Base-by-base conservation (phyloP, 2,888 invertebrate genomes). In the Listrodromus nycthemerus region DNA sequence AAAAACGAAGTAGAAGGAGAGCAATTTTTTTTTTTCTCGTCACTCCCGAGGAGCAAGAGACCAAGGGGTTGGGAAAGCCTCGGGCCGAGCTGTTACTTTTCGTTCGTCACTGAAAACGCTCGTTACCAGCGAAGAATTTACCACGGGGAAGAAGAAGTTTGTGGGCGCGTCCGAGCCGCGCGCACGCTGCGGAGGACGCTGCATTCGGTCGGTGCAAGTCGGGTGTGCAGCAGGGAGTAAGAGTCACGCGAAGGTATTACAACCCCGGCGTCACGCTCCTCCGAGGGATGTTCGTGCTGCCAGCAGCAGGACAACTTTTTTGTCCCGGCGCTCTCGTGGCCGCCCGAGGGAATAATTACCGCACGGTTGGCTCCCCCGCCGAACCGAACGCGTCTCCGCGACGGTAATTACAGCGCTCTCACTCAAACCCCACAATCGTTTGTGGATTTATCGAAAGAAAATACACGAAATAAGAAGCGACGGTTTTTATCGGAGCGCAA, bases 81-180 rank as follows among this genome's bases (percentile, higher is more conserved):
- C 41, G 4, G 65, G 30, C 30, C 2, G 8, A 58, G 48, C 48
- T 61, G 52, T 86, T 76, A 87, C 87, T 89, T 88, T 89, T 89
- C 88, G 87, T 89, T 89, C 85, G 87, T 90, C 90, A 88, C 90
- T 90, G n/a, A n/a, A 90, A 91, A 91, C 89, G 89, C 89, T 91
- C 91, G 92, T 91, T 91, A 91, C 87, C 88, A 87, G 88, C 24
- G 48, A 8, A 13, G 52, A 7, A 58, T 67, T 67, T 41, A 66
- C 55, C 41, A 37, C 81, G 63, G 81, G 85, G 3, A 52, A 65
- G 33, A 52, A 52, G 50, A 67, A 52, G 66, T 52, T 52, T 37
- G 33, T 75, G 55, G 52, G 52, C 76, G 41, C 27, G 66, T 66
- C 41, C 37, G 2, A 87, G 86, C 87, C 84, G 85, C 80, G 85